Evolutionary conservation across 2,113 vertebrate genomes (phyloP), one percentile per base, ranked within the genome.

Genomic region (Labeo rohita): DNA sequence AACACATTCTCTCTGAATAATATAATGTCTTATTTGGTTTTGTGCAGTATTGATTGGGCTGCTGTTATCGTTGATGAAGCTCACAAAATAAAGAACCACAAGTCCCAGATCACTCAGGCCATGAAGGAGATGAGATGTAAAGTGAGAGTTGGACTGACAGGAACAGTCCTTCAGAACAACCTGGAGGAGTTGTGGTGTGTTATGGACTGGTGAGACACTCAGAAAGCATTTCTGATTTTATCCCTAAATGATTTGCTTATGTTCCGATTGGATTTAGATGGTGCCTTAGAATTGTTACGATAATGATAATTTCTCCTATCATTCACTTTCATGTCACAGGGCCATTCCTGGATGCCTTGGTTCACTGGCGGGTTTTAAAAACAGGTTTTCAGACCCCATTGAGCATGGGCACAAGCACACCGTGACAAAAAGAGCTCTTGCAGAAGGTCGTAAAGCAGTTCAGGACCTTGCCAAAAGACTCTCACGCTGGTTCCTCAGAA

Each of bases 161-260:
- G 98, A 86, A 99, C 98, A 70, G 95, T 99, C 91, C 95, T 99
- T 85, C 98, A 99, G 91, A 99, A 99, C 88, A 98, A 97, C 90
- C 97, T 99, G 91, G 97, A 98, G 76, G 98, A 99, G 79, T 94
- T 99, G 87, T 99, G 98, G 98, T 99, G 97, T 95, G 97, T 99
- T 84, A 96, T 98, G 96, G 97, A 99, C 93, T 99, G 98, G 98
- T 99, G 84, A 87, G 85, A 54, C 28, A 12, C 15, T 36, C 28
- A 36, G n/a, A 50, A 50, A 68, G 0, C 45, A 49, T 21, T n/a
- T 23, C 39, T 28, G 13, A 65, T 65, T 65, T 80, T 7, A 80
- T 45, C 43, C 18, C 13, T 8, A 15, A 18, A 8, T 39, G n/a
- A 28, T 10, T 7, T 61, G 13, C 28, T 66, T 3, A 28, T 28